Evolutionary conservation across 2,888 invertebrate species (phyloP), one percentile per base, ranked within the genome.

Genomic region (Phalera bucephala): DNA sequence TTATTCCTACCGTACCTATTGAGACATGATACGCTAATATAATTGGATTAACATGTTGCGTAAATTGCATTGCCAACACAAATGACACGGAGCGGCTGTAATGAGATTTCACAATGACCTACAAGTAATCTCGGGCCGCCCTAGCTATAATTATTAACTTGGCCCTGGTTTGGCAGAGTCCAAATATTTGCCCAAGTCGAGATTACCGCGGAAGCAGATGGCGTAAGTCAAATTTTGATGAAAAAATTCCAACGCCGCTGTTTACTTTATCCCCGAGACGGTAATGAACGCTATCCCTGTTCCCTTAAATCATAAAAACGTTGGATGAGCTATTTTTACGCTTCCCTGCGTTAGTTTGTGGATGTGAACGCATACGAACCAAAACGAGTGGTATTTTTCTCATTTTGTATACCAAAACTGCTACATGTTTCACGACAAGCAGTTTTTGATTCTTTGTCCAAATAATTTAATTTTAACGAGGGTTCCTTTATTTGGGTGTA

Each of bases 211-310:
- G 78, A 78, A 74, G 55, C 81, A 82, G 81, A 78, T 80, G 81
- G 71, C 68, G 64, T 69, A 66, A 78, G 79, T 83, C 79, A 78
- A 80, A 80, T 75, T 80, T 80, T 79, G 78, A 81, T 78, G 77
- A 76, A 81, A 84, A 80, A 82, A 81, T 72, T 72, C 72, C 66
- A 51, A 43, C 45, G 40, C 33, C 56, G 36, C 56, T 72, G 78
- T 82, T 80, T 80, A 73, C 65, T 64, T 64, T 67, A 59, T 54
- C 63, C 68, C 68, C 52, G 52, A 47, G 60, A 42, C 59, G 45
- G 67, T 72, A 74, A 77, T 71, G 73, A 72, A 70, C 56, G 60
- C 55, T 54, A 55, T 56, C 60, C 64, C 57, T 64, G 52, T 59
- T 52, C 57, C 62, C 58, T 42, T 47, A 61, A 58, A 57, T 51